Base-by-base conservation (phyloP, 2,888 invertebrate genomes). In the Hypsopygia costalis region DNA sequence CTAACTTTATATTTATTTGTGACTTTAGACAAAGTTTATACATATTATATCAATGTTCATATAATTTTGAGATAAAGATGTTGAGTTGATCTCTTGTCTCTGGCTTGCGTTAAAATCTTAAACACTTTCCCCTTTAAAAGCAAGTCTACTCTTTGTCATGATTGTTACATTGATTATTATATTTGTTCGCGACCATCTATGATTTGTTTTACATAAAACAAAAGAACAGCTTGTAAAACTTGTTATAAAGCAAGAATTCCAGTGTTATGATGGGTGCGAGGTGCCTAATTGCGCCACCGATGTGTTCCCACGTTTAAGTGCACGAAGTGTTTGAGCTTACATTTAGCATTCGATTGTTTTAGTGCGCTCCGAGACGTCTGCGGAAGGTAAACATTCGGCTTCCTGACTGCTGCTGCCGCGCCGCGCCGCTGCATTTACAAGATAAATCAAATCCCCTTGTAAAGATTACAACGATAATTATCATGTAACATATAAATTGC, bases 281-380 rank as follows among this genome's bases (percentile, higher is more conserved):
- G 67, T 69, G 71, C 59, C 74, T 81, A 83, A 86, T 86, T 85
- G 82, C 81, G 72, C 77, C 78, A 78, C 72, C 74, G 73, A 67
- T 71, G 67, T 74, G 74, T 87, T 87, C 87, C 86, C 88, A 87
- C 87, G 87, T 81, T 80, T 78, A 80, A 82, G 77, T 80, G 82
- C 79, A 70, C 76, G 75, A 63, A 67, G 69, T 87, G 87, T 88
- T 88, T 88, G 85, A 66, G 69, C 64, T 77, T 74, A 65, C 82
- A 74, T 79, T 88, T 88, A 88, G 83, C 88, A 79, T 80, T 85
- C 82, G 88, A 88, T 88, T 88, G 87, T 88, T 82, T 88, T 87
- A 87, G 87, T 81, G 83, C 75, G 74, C 75, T 69, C 76, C 73
- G 76, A 81, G 81, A 79, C 76, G 78, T 79, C 81, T 74, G 77